Evolutionary conservation across 2,113 vertebrate species (phyloP).

Genomic region (Diphyllodes magnificus): DNA sequence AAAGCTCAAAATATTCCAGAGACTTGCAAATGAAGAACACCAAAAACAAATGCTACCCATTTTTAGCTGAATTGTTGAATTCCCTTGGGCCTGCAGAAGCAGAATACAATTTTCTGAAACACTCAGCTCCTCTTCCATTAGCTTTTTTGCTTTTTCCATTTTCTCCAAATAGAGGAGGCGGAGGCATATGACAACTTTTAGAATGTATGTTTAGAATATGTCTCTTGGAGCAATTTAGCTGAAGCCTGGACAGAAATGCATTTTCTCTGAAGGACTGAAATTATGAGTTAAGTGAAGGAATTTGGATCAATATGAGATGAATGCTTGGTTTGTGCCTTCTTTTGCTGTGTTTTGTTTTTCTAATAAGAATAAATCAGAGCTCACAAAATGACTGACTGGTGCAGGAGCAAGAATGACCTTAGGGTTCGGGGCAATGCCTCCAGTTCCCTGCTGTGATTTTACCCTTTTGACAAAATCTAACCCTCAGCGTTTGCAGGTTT

Average conservation of each 20-base stretch:
- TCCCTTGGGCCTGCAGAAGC: constrained; percentile 11
- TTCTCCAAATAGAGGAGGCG: background rate
- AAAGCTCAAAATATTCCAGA: constrained; percentile 15
- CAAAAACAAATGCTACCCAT: constrained; percentile 4
- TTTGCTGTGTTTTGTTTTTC: background rate
- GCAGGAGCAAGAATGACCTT: background rate
- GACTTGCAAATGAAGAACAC: constrained; percentile 5
- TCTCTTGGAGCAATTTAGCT: background rate
- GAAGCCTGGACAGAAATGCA: background rate
- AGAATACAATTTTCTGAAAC: constrained; percentile 13
- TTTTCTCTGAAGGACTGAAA: constrained; percentile 19
- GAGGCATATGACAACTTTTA: background rate
- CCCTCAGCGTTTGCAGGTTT: background rate
- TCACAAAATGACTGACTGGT: background rate
- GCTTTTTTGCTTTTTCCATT: background rate
- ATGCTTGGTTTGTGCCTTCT: background rate
- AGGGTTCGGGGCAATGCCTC: background rate
- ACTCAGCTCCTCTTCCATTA: background rate
- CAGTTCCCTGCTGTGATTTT: background rate
- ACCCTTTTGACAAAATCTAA: background rate
- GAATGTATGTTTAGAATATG: constrained; percentile 12
- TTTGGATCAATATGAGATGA: background rate
- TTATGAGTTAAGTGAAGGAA: background rate
- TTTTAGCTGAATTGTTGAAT: constrained; percentile 4
- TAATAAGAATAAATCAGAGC: background rate